Evolutionary conservation across 2,113 vertebrate genomes (phyloP).

Genomic region (Climacteris rufus): DNA sequence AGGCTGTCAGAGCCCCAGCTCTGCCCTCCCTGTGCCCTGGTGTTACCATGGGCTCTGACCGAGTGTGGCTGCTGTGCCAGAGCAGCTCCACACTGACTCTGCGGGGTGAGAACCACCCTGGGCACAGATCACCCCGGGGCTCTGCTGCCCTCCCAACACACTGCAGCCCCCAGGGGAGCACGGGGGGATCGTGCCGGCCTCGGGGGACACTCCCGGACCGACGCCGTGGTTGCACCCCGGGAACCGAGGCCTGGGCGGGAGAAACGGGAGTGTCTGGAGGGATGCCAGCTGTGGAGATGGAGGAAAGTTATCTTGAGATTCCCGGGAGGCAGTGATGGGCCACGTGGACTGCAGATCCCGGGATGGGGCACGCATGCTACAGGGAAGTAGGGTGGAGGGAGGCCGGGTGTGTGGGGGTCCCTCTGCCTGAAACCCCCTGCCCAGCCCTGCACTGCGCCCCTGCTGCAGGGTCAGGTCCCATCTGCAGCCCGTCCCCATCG

Average conservation of each 20-base stretch:
- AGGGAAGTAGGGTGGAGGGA: not conserved
- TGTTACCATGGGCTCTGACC: rapidly evolving
- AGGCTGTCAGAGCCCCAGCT: rapidly evolving
- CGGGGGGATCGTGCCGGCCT: rapidly evolving
- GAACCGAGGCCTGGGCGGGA: not conserved
- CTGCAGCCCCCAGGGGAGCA: not conserved
- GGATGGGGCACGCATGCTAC: not conserved
- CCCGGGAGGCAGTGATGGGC: not conserved
- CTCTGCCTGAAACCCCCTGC: not conserved
- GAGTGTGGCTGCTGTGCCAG: not conserved
- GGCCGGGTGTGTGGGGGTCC: rapidly evolving
- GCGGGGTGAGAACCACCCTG: not conserved
- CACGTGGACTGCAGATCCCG: not conserved
- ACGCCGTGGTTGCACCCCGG: rapidly evolving
- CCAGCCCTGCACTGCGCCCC: not conserved
- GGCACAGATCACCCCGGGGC: not conserved
- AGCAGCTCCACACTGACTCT: not conserved
- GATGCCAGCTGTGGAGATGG: not conserved
- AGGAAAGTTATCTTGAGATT: not conserved
- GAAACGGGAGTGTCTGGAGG: not conserved
- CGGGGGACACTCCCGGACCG: rapidly evolving
- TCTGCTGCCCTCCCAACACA: not conserved
- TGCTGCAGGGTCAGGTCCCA: not conserved
- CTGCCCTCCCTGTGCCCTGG: rapidly evolving
- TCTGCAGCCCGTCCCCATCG: not conserved